Evolutionary conservation across 2,113 vertebrate species (phyloP).

Genomic region (Nannospalax galili): DNA sequence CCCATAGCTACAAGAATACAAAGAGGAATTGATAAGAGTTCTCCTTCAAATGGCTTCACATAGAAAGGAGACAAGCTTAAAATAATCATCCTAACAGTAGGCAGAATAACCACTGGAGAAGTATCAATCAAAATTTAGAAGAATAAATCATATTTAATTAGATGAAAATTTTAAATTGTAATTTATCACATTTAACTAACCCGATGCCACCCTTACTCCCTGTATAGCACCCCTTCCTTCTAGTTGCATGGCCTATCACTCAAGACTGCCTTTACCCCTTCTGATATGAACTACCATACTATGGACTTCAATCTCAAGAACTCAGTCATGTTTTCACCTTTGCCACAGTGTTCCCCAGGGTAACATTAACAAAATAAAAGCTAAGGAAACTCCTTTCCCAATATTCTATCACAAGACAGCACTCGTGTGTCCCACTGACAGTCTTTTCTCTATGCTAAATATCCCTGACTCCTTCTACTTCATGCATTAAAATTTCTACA

Average conservation of each 20-base stretch:
- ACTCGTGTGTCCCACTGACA: background rate
- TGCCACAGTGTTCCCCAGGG: background rate
- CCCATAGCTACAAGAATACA: background rate
- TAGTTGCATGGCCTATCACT: background rate
- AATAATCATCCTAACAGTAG: background rate
- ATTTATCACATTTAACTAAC: background rate
- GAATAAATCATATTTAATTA: background rate
- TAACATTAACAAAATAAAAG: background rate
- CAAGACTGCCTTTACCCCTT: background rate
- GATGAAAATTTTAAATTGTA: background rate
- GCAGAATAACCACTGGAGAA: background rate
- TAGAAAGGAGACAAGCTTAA: background rate
- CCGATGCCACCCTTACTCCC: background rate
- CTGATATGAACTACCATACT: background rate
- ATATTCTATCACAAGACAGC: background rate
- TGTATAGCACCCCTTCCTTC: rapidly evolving
- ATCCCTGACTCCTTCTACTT: background rate
- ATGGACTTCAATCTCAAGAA: background rate
- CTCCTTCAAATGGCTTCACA: background rate
- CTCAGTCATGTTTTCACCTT: background rate
- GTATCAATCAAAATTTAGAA: conserved; percentile 20
- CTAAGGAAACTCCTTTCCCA: background rate
- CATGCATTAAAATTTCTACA: background rate
- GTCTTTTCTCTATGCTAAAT: background rate
- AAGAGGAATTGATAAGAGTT: background rate